Percentiles rank a stretch among this genome's conserved stretches.
Conservation (phyloP, 2,888 invertebrate species). For the Volucella bombylans region DNA sequence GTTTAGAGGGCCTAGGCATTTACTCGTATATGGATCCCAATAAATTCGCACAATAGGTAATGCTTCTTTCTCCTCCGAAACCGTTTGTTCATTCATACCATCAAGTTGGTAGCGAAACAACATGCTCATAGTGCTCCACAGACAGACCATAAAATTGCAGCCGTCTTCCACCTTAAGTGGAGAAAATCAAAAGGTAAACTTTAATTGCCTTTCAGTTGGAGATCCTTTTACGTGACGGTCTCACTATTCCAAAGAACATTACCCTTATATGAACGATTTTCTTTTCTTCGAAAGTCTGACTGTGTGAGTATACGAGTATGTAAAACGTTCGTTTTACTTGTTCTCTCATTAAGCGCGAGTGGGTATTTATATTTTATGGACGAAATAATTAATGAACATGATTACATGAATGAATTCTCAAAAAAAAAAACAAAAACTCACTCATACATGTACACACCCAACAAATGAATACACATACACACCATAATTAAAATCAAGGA, state of each 20-base stretch:
- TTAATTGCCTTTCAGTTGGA: slow-evolving; percentile 45
- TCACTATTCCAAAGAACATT: slow-evolving; percentile 32
- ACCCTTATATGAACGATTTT: background rate
- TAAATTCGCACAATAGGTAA: too few species aligned
- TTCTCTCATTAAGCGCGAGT: slow-evolving; percentile 44
- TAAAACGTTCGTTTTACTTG: slow-evolving; percentile 9
- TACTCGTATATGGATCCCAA: too few species aligned
- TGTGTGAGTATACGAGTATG: background rate
- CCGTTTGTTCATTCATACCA: background rate
- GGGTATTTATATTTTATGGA: slow-evolving; percentile 63
- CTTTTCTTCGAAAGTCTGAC: background rate
- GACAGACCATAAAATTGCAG: slow-evolving; percentile 44
- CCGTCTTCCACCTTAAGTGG: slow-evolving; percentile 10
- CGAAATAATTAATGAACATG: slow-evolving; percentile 69
- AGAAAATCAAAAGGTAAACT: slow-evolving; percentile 38
- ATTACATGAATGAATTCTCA: slow-evolving; percentile 59
- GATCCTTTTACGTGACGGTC: slow-evolving; percentile 34
- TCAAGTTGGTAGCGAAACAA: background rate
- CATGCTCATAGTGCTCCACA: background rate
- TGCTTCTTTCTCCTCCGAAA: slow-evolving; percentile 2
- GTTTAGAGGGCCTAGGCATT: too few species aligned
- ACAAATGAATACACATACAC: slow-evolving; percentile 8
- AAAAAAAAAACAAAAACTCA: slow-evolving; percentile 19
- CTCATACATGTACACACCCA: slow-evolving; percentile 11
- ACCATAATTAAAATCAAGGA: slow-evolving; percentile 12